phyloP scores from a whole-genome alignment of 2,888 invertebrate genomes.

The Gari tellinella region DNA sequence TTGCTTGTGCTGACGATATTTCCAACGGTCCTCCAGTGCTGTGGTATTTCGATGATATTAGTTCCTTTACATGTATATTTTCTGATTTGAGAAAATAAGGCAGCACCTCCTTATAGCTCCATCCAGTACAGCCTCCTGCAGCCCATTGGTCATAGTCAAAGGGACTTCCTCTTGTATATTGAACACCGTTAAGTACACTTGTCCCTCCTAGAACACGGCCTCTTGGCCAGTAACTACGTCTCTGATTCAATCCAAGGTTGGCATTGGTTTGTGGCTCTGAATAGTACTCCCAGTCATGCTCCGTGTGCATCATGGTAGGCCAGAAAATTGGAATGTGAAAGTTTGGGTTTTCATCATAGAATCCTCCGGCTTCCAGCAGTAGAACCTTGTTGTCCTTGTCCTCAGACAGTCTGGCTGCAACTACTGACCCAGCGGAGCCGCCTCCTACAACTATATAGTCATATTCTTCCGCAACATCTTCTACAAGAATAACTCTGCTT shows the following conservation, averaged over 20 bases:
- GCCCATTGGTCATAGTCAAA: slow-evolving; percentile 13
- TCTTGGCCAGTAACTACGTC: slow-evolving; percentile 17
- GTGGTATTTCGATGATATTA: slow-evolving; percentile 8
- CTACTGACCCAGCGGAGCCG: too few species aligned
- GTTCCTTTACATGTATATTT: background rate
- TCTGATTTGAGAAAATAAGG: slow-evolving; percentile 15
- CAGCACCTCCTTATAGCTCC: slow-evolving; percentile 7
- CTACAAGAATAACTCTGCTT: background rate
- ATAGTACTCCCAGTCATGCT: slow-evolving; percentile 83
- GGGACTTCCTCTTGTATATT: slow-evolving; percentile 21
- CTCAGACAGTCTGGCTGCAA: too few species aligned
- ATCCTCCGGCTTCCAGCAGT: slow-evolving; percentile 84
- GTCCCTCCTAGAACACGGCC: slow-evolving; percentile 26
- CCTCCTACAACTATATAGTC: too few species aligned
- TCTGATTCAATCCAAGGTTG: slow-evolving; percentile 36
- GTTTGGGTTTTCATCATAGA: slow-evolving; percentile 81
- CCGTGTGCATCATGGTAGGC: slow-evolving; percentile 79
- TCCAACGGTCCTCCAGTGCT: background rate
- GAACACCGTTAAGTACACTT: slow-evolving; percentile 11
- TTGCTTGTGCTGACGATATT: background rate
- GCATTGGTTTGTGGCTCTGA: slow-evolving; percentile 82
- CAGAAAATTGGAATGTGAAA: slow-evolving; percentile 85
- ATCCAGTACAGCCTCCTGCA: slow-evolving; percentile 1
- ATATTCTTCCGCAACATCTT: slow-evolving; percentile 1
- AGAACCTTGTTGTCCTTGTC: slow-evolving; percentile 61